phyloP scores from a whole-genome alignment of 2,113 vertebrate species.

The Tragelaphus strepsiceros region DNA sequence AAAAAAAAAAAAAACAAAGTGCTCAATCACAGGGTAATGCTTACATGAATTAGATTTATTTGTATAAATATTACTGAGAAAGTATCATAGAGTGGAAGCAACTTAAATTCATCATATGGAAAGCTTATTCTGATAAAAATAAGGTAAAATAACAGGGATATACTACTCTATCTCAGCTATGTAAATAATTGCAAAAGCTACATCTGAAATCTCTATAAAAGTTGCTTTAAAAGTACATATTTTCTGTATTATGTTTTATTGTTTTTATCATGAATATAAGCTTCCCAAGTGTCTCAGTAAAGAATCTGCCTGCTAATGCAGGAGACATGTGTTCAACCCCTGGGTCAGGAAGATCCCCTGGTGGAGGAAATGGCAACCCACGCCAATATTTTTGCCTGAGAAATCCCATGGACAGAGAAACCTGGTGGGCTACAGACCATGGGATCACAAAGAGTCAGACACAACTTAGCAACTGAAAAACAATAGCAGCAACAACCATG shows the following conservation, averaged over 20 bases:
- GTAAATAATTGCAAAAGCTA: not conserved
- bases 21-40: not conserved
- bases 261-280: not conserved
- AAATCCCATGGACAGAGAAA: no score
- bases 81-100: not conserved
- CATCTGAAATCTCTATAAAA: not conserved
- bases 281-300: not conserved
- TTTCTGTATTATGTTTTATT: not conserved
- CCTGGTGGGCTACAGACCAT: no score
- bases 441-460: not conserved
- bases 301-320: not conserved
- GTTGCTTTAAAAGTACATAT: not conserved
- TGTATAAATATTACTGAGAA: not conserved
- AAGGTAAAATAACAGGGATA: not conserved
- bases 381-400: no score
- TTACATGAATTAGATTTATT: not conserved
- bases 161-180: not conserved
- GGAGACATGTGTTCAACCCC: fast-evolving
- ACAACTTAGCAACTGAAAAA: not conserved
- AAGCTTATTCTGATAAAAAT: not conserved
- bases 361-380: not conserved
- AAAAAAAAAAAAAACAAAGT: not conserved
- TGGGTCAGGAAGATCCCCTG: not conserved
- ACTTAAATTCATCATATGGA: not conserved
- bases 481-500: not conserved